Evolutionary conservation across 2,888 invertebrate genomes (phyloP).

Genomic region (Eupelmus urozonus): DNA sequence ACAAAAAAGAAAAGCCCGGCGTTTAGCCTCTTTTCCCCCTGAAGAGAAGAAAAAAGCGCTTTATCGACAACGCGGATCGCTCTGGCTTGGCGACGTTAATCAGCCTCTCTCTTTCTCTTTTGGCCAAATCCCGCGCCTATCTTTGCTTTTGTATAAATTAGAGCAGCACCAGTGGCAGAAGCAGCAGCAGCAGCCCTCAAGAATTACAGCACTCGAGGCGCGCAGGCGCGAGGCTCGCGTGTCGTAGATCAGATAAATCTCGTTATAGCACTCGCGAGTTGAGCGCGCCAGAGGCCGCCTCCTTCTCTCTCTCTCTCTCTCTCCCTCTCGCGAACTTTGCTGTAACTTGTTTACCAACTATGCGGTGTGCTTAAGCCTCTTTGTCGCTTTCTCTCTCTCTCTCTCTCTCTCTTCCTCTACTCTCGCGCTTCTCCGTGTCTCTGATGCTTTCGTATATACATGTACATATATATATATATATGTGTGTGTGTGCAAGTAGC

Average conservation of each 20-base stretch:
- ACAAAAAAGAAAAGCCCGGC: no score
- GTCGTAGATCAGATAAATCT: constrained; percentile 57
- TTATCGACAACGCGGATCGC: not conserved
- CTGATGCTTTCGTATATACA: not conserved
- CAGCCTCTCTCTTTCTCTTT: not conserved
- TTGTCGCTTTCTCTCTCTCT: no score
- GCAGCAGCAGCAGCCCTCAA: not conserved
- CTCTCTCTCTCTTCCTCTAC: no score
- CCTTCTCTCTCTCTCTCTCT: not conserved
- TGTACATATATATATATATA: not conserved
- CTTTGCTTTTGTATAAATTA: constrained; percentile 18
- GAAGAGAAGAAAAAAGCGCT: not conserved
- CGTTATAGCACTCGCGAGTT: constrained; percentile 37
- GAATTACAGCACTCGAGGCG: not conserved
- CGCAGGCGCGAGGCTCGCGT: constrained; percentile 17
- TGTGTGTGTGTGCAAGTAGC: not conserved
- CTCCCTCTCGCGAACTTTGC: constrained; percentile 42
- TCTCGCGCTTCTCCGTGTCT: not conserved
- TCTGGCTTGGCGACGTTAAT: not conserved
- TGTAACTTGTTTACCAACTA: constrained; percentile 57
- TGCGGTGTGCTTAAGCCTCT: constrained; percentile 53
- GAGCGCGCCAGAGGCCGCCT: no score
- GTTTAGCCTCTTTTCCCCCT: not conserved
- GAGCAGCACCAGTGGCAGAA: not conserved
- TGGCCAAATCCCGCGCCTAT: not conserved